Base-by-base conservation (phyloP, 2,888 invertebrate genomes). In the Holacanthella duospinosa region DNA sequence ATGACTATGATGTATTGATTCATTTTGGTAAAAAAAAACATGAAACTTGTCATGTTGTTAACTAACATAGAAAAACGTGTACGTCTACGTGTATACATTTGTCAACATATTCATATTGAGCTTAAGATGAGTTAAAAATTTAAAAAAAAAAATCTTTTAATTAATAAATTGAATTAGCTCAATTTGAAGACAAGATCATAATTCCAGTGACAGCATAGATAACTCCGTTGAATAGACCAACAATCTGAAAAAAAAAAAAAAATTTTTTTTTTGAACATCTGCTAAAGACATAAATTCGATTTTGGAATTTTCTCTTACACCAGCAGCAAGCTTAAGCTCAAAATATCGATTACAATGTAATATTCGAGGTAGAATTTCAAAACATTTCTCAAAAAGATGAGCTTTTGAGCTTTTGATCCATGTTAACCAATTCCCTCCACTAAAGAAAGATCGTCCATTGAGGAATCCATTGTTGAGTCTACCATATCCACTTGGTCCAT, bases 301-400 rank as follows among this genome's bases (percentile, higher is more conserved):
- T 25, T 28, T 24, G 19, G 16, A 26, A 26, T 4, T 4, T 26
- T 21, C 6, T 12, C 27, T 55, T 55, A 55, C 55, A 12, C 55
- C 55, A 9, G 55, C 6, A 26, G 55, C 55, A 16, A 55, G 4
- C n/a, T 55, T 55, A 6, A 55, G 29, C 27, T 55, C 55, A 29
- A 25, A 55, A 26, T 55, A 55, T 6, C 29, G 6, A 21, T 55
- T 55, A 29, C 55, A 55, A 16, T 55, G 55, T 6, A 55, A 16
- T 6, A 29, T 6, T 26, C 55, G 4, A 24, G 55, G 55, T 9
- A 55, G 55, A 6, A 55, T 55, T 27, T 55, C 27, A 16, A 9
- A 55, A 55, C 55, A 55, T 26, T 55, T 29, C 27, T 55, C 55
- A 29, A 28, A 55, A 12, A 55, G 19, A 21, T 55, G 48, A n/a